Base-by-base conservation (phyloP, 2,113 vertebrate species). In the Pygathrix nemaeus region DNA sequence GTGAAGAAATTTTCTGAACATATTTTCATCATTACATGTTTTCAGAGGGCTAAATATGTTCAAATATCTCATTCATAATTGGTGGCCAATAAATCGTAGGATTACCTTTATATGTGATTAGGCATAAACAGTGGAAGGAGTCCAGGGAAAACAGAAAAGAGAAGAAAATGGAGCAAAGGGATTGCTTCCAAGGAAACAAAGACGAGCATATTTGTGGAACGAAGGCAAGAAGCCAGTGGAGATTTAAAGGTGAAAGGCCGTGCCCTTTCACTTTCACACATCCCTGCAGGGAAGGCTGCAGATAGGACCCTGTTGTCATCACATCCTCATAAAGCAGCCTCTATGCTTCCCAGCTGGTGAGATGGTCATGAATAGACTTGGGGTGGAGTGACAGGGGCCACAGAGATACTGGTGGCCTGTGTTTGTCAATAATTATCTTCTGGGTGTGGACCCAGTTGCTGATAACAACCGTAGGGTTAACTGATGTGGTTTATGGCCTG, bases 401-500 rank as follows among this genome's bases (percentile, higher is more conserved):
- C 73, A 6, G 64, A 86, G 79, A 82, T 52, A 59, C 68, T 38
- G 7, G 13, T 5, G 52, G 84, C 35, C 70, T 25, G 0, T 38
- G 45, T 70, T 89, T 72, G 68, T 92, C 64, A 80, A 8, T 83
- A 40, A 12, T 92, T 76, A 25, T 57, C 52, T 92, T 97, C 61
- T 92, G 87, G 86, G 38, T 95, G 70, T 80, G 75, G 85, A 76
- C 23, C 76, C 76, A 32, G 55, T 73, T 64, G 55, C 32, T 55
- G 96, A 52, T 72, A 79, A 88, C 70, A 21, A 68, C 48, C 0
- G 0, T 7, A 43, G 68, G 68, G 70, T 95, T 90, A 84, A 81
- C 64, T 80, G 4, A 45, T 17, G 57, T 96, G 97, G 97, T 96
- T 84, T 81, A 94, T 85, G 70, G 70, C n/a, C 88, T 94, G 89